phyloP scores from a whole-genome alignment of 2,797 vertebrate species.

The Oreochromis grahami region DNA sequence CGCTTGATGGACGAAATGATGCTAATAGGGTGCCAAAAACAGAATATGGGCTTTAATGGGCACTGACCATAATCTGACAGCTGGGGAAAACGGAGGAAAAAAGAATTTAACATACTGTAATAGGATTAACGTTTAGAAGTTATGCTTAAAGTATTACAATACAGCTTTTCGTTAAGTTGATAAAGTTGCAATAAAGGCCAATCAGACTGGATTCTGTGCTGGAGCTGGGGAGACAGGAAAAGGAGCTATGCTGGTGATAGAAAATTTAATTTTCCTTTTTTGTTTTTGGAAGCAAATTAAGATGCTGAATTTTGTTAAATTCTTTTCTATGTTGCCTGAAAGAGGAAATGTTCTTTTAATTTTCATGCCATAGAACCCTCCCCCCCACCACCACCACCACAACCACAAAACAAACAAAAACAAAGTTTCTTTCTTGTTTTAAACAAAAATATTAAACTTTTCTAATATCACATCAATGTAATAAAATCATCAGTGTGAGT shows the following conservation, averaged over 20 bases:
- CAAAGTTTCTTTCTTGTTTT: not conserved
- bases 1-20: conserved; percentile 85
- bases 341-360: not conserved
- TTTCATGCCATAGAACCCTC: not conserved
- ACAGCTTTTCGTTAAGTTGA: not conserved
- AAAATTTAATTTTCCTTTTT: not conserved
- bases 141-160: not conserved
- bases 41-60: conserved; percentile 47
- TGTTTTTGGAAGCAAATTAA: not conserved
- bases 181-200: not conserved
- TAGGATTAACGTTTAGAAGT: conserved; percentile 10
- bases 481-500: not conserved
- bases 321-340: not conserved
- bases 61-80: conserved; percentile 38
- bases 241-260: not conserved
- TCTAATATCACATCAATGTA: not conserved
- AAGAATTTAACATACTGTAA: conserved; percentile 14
- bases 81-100: not conserved
- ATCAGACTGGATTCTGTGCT: not conserved
- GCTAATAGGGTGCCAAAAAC: conserved; percentile 80
- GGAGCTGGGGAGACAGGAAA: not conserved
- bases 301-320: not conserved
- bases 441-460: not conserved
- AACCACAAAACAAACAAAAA: not conserved
- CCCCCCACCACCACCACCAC: fast-evolving